Conservation (phyloP, 92 coral and sea anemone genomes). For the Bergia puertoricense region DNA sequence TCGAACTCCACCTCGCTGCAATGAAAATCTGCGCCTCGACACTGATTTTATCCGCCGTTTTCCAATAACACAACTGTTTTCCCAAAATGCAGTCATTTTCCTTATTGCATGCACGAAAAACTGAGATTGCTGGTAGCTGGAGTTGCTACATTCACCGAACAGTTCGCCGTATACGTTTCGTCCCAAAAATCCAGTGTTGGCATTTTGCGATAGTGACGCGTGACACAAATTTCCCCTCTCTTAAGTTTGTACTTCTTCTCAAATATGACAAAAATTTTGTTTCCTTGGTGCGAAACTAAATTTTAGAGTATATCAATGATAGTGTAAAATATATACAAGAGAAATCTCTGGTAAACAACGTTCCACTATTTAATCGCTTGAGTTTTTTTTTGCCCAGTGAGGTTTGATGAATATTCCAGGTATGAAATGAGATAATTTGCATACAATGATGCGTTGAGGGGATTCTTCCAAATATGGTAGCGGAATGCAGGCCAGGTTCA, state of each 20-base stretch:
- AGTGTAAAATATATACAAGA: background rate
- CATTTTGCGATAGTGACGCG: background rate
- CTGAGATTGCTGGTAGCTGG: background rate
- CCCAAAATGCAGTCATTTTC: background rate
- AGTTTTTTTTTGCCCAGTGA: conserved; percentile 13
- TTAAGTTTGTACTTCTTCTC: background rate
- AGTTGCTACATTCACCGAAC: background rate
- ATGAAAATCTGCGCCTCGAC: conserved; percentile 17
- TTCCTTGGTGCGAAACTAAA: background rate
- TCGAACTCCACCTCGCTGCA: background rate
- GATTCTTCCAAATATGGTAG: conserved; percentile 80
- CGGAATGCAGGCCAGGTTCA: conserved; percentile 77
- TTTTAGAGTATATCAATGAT: background rate
- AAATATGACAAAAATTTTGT: background rate
- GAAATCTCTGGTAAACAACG: conserved; percentile 9
- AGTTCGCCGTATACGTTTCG: background rate
- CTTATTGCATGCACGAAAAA: conserved; percentile 22
- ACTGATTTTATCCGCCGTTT: background rate
- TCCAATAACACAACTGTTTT: background rate
- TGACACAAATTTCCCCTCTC: background rate
- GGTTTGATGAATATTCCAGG: conserved; percentile 30
- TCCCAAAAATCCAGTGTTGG: background rate
- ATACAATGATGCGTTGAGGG: conserved; percentile 35
- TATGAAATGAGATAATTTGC: conserved; percentile 38
- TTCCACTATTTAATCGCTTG: conserved; percentile 16